phyloP scores from a whole-genome alignment of 2,113 vertebrate genomes.

The Turnix velox region DNA sequence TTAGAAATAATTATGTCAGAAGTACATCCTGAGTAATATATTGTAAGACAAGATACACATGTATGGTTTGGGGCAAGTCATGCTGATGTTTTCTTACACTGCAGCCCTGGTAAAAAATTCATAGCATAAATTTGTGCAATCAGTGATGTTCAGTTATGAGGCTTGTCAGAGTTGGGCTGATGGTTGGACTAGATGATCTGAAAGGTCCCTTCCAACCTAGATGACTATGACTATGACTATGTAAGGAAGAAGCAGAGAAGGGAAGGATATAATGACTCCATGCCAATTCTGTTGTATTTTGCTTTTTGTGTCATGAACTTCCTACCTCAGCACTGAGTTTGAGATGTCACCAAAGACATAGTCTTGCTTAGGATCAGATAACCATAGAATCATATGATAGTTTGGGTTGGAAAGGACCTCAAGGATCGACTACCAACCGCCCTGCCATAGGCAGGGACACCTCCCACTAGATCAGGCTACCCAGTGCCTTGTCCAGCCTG shows the following conservation, averaged over 20 bases:
- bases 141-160: too few species aligned
- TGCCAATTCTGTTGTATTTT: not conserved
- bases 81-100: accelerated
- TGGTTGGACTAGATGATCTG: too few species aligned
- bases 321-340: accelerated
- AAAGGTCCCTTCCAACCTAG: too few species aligned
- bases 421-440: too few species aligned
- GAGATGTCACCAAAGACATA: not conserved
- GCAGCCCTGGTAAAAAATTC: not conserved
- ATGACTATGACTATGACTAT: too few species aligned
- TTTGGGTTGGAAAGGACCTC: too few species aligned
- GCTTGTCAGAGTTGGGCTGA: too few species aligned
- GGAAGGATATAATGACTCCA: not conserved
- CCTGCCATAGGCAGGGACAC: too few species aligned
- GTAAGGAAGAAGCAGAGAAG: too few species aligned
- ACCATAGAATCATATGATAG: too few species aligned
- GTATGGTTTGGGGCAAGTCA: accelerated
- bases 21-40: not conserved
- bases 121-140: not conserved
- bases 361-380: not conserved
- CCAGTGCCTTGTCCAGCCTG: too few species aligned
- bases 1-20: not conserved
- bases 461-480: too few species aligned
- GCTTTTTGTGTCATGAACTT: not conserved
- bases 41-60: not conserved